Evolutionary conservation across 2,888 invertebrate species (phyloP), one percentile per base, ranked within the genome.

Genomic region (Mimumesa dahlbomi): DNA sequence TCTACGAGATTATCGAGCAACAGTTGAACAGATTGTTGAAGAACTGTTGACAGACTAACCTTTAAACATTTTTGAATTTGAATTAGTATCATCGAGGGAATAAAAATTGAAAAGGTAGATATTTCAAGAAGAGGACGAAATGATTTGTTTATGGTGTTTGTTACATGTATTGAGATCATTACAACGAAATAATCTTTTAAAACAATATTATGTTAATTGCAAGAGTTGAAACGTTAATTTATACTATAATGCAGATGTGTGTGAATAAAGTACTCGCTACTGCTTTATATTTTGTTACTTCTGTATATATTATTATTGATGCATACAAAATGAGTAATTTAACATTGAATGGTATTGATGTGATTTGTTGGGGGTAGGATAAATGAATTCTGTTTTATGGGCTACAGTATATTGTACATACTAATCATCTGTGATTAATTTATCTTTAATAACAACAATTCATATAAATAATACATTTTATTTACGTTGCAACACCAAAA

Each of bases 391-490:
- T 31, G 48, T 61, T 18, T 43, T 36, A 19, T 45, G 42, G 42
- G 18, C 49, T 34, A 9, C 54, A 43, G 40, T 59, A 38, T 45
- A 54, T 59, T 49, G 11, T 59, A 72, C 19, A 31, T 63, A 50
- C 38, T 66, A 67, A 66, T 72, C 63, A 67, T 67, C 61, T 66
- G 58, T 42, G 62, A 49, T 48, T 72, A 72, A 67, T 72, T 71
- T 64, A 34, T 70, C 50, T 71, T 67, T 67, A 73, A 72, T 71
- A 67, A 72, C 59, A 73, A 67, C 63, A 73, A 63, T 73, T 63
- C 43, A 67, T 68, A 72, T 73, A 73, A 71, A 72, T 73, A 73
- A 73, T 71, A 72, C 73, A 72, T 73, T 56, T 72, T 36, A 42
- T 66, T 54, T 72, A 52, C 49, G 61, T 43, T 48, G 61, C 57